Evolutionary conservation across 2,797 vertebrate species (phyloP).

Genomic region (Cuniculus paca): DNA sequence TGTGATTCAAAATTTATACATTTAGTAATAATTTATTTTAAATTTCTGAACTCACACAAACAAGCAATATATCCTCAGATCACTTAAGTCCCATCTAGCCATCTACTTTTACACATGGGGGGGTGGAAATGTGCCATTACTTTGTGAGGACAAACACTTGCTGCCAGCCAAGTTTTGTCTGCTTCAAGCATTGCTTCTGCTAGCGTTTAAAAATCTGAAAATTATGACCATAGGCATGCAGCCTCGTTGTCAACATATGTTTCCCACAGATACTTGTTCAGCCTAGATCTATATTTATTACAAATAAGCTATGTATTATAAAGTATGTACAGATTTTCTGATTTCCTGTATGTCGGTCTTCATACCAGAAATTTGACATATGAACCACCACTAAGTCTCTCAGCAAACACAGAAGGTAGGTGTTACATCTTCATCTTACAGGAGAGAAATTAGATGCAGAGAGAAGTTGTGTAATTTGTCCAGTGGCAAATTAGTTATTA

Average conservation of each 20-base stretch:
- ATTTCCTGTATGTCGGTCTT: constrained; percentile 28
- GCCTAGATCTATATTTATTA: background rate
- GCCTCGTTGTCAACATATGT: background rate
- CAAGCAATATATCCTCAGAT: background rate
- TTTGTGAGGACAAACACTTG: background rate
- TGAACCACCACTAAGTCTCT: background rate
- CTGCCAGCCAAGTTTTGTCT: background rate
- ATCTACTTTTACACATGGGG: background rate
- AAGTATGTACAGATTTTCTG: background rate
- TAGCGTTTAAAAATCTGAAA: constrained; percentile 21
- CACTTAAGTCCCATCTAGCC: background rate
- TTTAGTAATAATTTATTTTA: constrained; percentile 34
- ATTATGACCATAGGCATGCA: background rate
- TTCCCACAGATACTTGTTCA: background rate
- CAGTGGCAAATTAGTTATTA: constrained; percentile 13
- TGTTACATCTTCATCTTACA: background rate
- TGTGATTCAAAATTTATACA: constrained; percentile 9
- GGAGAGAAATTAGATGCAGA: background rate
- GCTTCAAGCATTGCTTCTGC: background rate
- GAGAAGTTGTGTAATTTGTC: background rate
- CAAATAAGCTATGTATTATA: background rate
- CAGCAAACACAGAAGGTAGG: background rate
- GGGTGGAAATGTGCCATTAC: background rate
- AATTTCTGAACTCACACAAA: background rate
- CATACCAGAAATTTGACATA: background rate